These are phyloP conservation scores for Morinoia aosen DNA, from an alignment of 2,888 invertebrate species.

Conservation along the genomic window DNA sequence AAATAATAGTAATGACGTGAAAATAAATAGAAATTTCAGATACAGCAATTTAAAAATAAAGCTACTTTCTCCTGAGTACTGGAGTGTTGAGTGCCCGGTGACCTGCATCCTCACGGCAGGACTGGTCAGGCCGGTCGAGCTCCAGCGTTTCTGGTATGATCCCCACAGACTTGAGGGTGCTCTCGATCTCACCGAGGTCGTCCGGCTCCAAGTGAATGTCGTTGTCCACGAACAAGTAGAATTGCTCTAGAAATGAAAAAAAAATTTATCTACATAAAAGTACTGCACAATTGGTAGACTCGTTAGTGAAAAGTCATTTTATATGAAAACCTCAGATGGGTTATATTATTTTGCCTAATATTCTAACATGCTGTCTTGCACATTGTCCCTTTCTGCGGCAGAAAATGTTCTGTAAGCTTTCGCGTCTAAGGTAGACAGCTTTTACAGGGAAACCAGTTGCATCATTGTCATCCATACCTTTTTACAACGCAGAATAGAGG, in stretches of 20 bases:
- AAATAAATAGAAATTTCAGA: background rate
- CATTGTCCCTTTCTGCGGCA: too few relatives aligned
- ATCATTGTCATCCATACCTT: too few relatives aligned
- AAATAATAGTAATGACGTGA: background rate
- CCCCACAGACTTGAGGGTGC: background rate
- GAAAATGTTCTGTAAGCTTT: too few relatives aligned
- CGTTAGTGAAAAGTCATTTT: too few relatives aligned
- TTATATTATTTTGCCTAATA: too few relatives aligned
- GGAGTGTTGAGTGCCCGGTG: background rate
- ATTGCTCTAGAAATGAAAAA: constrained; percentile 5
- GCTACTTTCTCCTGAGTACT: background rate
- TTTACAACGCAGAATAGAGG: too few relatives aligned
- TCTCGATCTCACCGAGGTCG: constrained; percentile 29
- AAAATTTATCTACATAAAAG: too few relatives aligned
- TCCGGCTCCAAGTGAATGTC: background rate
- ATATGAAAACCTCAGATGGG: too few relatives aligned
- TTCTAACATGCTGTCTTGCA: too few relatives aligned
- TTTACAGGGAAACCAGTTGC: too few relatives aligned
- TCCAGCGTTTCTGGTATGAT: constrained; percentile 7
- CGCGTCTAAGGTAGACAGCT: too few relatives aligned
- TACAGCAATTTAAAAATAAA: background rate
- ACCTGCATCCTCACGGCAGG: background rate
- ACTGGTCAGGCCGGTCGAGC: constrained; percentile 36
- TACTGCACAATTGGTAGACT: too few relatives aligned
- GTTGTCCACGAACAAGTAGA: constrained; percentile 34